Base-by-base conservation (phyloP, 2,888 invertebrate genomes). In the Sicus ferrugineus region DNA sequence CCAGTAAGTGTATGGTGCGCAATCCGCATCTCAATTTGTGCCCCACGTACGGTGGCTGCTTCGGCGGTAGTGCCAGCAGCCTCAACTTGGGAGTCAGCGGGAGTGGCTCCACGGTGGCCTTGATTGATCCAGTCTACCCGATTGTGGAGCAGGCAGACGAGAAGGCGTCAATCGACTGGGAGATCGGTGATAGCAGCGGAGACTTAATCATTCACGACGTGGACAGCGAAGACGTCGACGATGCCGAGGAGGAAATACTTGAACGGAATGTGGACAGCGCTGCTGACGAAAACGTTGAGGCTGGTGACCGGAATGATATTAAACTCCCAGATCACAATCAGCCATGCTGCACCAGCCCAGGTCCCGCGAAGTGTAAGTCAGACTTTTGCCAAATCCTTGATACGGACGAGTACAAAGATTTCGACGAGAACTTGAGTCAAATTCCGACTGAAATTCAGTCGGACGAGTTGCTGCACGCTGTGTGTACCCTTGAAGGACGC, bases 91-190 rank as follows among this genome's bases (percentile, higher is more conserved):
- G 77, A 34, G 76, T 74, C 70, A 73, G 74, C 52, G 77, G 73
- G 0, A 75, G 78, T 30, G 83, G 82, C 34, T 83, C 83, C 3
- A 82, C 83, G 0, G 79, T 77, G 14, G 83, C 82, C 0, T 73
- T 84, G 1, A 80, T 84, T 54, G 84, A 83, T 64, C 80, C 81
- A 0, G 81, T 83, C 90, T 93, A 94, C 83, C 93, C 94, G 3
- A 94, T 94, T 76, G 93, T 92, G 0, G 94, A 94, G 85, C 93
- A 93, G 81, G 91, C 92, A 0, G 94, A 93, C 78, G 93, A 94
- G 91, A 86, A 83, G 81, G 83, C 68, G 75, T 83, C 70, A 78
- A 79, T 76, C 79, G 86, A 77, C 81, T 52, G 75, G 16, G 73
- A 75, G 14, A 48, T 50, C 46, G 59, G 23, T 34, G 48, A 21